Conservation (phyloP, 2,797 vertebrate genomes). For the Clamator glandarius region DNA sequence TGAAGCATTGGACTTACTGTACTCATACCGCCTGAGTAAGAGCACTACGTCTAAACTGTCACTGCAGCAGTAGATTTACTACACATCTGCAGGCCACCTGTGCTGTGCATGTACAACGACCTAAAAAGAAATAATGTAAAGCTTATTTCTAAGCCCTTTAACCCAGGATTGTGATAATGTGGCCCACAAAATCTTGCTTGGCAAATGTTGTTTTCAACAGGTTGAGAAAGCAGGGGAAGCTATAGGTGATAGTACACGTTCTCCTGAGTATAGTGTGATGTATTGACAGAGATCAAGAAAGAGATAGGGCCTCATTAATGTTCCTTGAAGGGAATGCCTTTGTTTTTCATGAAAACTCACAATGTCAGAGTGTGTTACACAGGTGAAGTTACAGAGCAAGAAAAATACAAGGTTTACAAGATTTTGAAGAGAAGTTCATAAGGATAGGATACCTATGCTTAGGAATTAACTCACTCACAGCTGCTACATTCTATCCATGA, state of each 20-base stretch:
- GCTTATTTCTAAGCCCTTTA: neutral
- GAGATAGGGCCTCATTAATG: neutral
- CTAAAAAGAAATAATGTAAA: neutral
- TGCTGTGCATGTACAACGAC: neutral
- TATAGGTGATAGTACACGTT: neutral
- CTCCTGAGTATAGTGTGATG: neutral
- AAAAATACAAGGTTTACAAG: neutral
- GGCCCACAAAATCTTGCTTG: neutral
- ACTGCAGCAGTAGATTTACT: constrained; percentile 6
- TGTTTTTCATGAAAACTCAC: neutral
- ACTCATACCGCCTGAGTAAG: neutral
- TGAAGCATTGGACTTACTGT: neutral
- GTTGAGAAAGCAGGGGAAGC: neutral
- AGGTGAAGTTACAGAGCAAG: neutral
- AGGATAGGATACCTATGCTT: neutral
- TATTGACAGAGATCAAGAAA: neutral
- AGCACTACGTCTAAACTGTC: neutral
- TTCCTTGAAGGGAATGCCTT: neutral
- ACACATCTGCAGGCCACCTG: constrained; percentile 59
- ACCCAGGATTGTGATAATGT: neutral
- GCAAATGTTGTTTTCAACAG: neutral
- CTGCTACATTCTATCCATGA: neutral
- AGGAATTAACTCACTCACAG: neutral
- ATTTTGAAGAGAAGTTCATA: neutral
- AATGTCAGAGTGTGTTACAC: neutral